phyloP scores from a whole-genome alignment of 2,888 invertebrate genomes.

The Steinernema hermaphroditum region DNA sequence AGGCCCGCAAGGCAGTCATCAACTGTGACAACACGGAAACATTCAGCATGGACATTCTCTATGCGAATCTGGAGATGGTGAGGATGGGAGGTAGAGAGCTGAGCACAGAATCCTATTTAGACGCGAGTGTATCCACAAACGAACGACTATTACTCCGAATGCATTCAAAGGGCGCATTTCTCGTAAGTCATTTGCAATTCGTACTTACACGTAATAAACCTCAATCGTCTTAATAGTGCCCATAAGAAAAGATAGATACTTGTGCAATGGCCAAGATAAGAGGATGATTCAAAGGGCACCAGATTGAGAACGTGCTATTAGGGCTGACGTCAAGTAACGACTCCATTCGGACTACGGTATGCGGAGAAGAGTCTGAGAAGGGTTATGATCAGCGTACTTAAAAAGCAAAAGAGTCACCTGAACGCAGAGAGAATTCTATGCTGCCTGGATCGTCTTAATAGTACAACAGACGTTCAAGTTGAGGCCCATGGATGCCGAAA shows the following conservation, averaged over 20 bases:
- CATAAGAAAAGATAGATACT: no score
- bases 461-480: no score
- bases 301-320: no score
- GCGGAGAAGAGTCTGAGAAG: no score
- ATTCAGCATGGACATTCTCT: conserved; percentile 54
- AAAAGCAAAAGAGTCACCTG: no score
- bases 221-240: background rate
- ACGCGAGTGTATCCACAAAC: conserved; percentile 61
- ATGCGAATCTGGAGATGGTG: conserved; percentile 53
- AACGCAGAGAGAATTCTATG: no score
- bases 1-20: conserved; percentile 51
- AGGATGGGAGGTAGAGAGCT: no score
- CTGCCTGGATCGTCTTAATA: no score
- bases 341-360: no score
- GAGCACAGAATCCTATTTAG: conserved; percentile 43
- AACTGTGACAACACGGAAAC: conserved; percentile 54
- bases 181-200: conserved; percentile 45
- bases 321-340: no score
- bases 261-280: background rate
- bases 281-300: background rate
- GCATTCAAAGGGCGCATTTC: conserved; percentile 62
- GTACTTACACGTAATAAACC: background rate
- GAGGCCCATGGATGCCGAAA: no score
- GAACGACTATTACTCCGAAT: conserved; percentile 63
- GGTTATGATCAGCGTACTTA: no score